These are phyloP conservation scores for Mesopsocus fuscifrons DNA, from an alignment of 2,888 invertebrate species.

Conservation along the genomic window DNA sequence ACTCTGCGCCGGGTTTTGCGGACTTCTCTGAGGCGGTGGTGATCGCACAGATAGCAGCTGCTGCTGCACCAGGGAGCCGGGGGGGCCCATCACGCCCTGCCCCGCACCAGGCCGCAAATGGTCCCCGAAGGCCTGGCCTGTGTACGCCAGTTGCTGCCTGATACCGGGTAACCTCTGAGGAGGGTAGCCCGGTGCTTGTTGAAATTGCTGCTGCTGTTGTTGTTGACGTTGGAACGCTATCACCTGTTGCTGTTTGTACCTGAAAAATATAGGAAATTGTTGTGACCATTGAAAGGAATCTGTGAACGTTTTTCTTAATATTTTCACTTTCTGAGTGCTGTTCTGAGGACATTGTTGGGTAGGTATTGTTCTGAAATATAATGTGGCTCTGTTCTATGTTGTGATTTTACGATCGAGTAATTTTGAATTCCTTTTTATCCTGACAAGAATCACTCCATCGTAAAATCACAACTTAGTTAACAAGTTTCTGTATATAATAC, in stretches of 20 bases:
- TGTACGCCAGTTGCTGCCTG: slow-evolving; percentile 19
- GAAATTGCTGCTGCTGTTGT: slow-evolving; percentile 24
- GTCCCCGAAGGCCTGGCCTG: slow-evolving; percentile 16
- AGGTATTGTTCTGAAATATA: too few relatives aligned
- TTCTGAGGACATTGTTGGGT: too few relatives aligned
- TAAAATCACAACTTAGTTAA: too few relatives aligned
- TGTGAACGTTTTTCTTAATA: too few relatives aligned
- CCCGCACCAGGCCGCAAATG: slow-evolving; percentile 39
- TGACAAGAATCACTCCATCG: too few relatives aligned
- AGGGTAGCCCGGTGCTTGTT: slow-evolving; percentile 29
- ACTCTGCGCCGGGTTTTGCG: slow-evolving; percentile 48
- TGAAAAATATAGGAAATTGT: not conserved
- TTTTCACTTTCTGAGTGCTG: too few relatives aligned
- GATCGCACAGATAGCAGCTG: slow-evolving; percentile 72
- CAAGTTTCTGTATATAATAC: too few relatives aligned
- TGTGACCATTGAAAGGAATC: too few relatives aligned
- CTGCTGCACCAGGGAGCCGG: slow-evolving; percentile 43
- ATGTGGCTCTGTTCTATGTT: too few relatives aligned
- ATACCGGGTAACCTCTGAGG: slow-evolving; percentile 33
- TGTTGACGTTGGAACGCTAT: slow-evolving; percentile 22
- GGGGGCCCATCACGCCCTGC: slow-evolving; percentile 49
- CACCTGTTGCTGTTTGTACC: slow-evolving; percentile 20
- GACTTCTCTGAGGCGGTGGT: slow-evolving; percentile 60
- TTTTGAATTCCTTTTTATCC: too few relatives aligned
- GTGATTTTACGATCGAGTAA: too few relatives aligned